A percentile compares a stretch with the other conserved stretches of the same genome.
phyloP scores from a whole-genome alignment of 2,888 invertebrate species.

The Chelonus formosanus region DNA sequence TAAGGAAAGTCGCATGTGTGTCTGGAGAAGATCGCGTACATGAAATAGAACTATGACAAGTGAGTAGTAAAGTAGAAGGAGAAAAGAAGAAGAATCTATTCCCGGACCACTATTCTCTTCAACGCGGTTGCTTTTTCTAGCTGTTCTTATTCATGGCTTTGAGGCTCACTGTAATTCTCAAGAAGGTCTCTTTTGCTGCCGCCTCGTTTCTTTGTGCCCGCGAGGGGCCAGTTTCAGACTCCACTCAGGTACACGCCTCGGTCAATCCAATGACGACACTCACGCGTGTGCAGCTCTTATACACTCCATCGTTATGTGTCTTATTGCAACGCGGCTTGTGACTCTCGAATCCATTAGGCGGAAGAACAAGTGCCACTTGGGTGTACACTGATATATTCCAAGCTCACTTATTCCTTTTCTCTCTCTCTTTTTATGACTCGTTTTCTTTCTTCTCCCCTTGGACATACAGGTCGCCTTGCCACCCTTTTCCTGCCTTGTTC shows the following conservation, averaged over 20 bases:
- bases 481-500: conserved; percentile 9
- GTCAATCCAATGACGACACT: conserved; percentile 30
- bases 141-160: conserved; percentile 29
- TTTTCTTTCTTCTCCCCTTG: conserved; percentile 1
- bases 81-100: conserved; percentile 41
- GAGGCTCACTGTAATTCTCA: conserved; percentile 26
- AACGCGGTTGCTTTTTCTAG: conserved; percentile 28
- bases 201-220: conserved; percentile 38
- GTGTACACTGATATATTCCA: conserved; percentile 11
- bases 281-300: conserved; percentile 41
- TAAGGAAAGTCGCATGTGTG: background rate
- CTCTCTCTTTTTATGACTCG: conserved; percentile 9
- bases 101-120: conserved; percentile 39
- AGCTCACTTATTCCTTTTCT: conserved; percentile 13
- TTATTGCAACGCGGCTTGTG: conserved; percentile 5
- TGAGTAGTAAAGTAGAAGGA: conserved; percentile 1
- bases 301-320: background rate
- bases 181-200: conserved; percentile 25
- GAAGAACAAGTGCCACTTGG: conserved; percentile 31
- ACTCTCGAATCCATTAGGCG: conserved; percentile 19
- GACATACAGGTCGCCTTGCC: conserved; percentile 7
- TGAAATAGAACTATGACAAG: conserved; percentile 51
- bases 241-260: conserved; percentile 37
- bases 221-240: conserved; percentile 33
- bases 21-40: conserved; percentile 42